A percentile compares a stretch with the other conserved stretches of the same genome.
These are phyloP conservation scores for Seira ritae DNA, from an alignment of 2,888 invertebrate species.

Conservation along the genomic window DNA sequence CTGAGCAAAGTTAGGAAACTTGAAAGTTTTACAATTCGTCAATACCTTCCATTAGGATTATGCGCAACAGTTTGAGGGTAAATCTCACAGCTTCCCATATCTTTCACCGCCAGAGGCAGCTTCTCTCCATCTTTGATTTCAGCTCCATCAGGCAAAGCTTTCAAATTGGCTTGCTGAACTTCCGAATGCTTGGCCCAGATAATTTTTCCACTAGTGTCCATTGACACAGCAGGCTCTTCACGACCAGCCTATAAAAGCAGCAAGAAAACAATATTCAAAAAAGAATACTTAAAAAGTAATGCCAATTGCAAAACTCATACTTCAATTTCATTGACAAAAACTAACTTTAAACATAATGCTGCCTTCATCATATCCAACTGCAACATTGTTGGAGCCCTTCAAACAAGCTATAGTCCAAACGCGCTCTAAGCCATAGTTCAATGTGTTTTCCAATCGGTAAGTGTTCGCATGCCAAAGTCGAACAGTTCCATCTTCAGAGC, in stretches of 20 bases:
- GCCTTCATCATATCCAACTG: conserved; percentile 98
- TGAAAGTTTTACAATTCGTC: too few relatives aligned
- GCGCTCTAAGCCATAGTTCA: conserved; percentile 98
- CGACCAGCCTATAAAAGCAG: conserved; percentile 88
- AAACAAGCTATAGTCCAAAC: conserved; percentile 97
- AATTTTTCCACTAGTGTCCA: conserved; percentile 99
- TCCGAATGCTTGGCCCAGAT: conserved; percentile 99
- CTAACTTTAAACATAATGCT: conserved; percentile 90
- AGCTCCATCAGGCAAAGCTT: conserved; percentile 86
- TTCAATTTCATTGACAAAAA: background rate
- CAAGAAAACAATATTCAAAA: background rate
- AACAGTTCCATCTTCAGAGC: conserved; percentile 98
- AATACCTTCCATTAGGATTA: conserved; percentile 94
- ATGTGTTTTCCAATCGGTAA: conserved; percentile 94
- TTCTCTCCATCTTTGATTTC: conserved; percentile 91
- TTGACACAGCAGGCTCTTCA: conserved; percentile 99
- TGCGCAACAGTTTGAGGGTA: conserved; percentile 99
- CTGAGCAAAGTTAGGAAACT: too few relatives aligned
- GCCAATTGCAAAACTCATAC: background rate
- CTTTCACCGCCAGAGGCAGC: conserved; percentile 95
- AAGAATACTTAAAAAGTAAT: background rate
- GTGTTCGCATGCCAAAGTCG: conserved; percentile 99
- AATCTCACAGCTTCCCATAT: conserved; percentile 99
- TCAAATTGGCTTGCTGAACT: conserved; percentile 96
- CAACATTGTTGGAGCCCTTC: conserved; percentile 96